Base-by-base conservation (phyloP, 2,888 invertebrate species). In the Macroteleia sp. region DNA sequence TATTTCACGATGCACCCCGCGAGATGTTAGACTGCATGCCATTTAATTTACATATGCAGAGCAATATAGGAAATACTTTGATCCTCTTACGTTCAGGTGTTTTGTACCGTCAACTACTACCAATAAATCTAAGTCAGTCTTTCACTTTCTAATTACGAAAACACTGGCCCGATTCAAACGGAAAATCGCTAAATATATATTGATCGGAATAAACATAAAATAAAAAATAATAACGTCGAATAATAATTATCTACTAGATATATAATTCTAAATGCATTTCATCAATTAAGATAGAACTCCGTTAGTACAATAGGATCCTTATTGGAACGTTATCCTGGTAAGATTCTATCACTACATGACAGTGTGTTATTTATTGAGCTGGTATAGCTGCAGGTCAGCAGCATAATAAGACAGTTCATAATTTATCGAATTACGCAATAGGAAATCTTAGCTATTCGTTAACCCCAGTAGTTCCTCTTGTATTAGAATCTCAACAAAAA, bases 1-100 rank as follows among this genome's bases (percentile, higher is more conserved):
- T 85, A 81, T 85, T 83, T 77, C 81, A 41, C 79, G 71, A 67
- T 54, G 80, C 77, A 75, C 64, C 67, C 69, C 73, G 66, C 48
- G 25, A 52, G 46, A 32, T 22, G 30, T 10, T 17, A 2, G 41
- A 42, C 5, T n/a, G 41, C 17, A 17, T 3, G 20, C 19, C n/a
- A n/a, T 8, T 10, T 3, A 1, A 41, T 39, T 39, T 16, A 17
- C 41, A 19, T 41, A 41, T 2, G 16, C 14, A 2, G 9, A 1
- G n/a, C 10, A n/a, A 19, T 20, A 5, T 12, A 9, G 32, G 12
- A 20, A 19, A 20, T 20, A 20, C 32, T 50, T 34, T 28, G 19
- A 50, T 10, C 50, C 50, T 22, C 30, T 48, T 48, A 34, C 17
- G 30, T 48, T 30, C 48, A 10, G 28, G n/a, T n/a, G n/a, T n/a